phyloP scores from a whole-genome alignment of 2,113 vertebrate species.

The Apus apus region DNA sequence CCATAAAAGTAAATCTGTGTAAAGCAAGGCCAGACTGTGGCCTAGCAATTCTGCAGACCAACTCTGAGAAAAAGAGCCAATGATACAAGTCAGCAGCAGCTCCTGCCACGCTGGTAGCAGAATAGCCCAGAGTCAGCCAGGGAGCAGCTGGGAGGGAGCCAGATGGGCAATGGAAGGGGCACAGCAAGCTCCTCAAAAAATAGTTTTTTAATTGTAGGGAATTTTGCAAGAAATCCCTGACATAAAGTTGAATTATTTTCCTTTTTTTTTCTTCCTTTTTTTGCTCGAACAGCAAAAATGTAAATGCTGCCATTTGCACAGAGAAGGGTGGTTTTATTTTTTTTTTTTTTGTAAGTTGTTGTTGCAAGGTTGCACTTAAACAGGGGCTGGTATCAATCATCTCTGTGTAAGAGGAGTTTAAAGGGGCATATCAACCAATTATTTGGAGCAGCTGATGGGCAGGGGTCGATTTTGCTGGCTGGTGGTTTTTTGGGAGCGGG shows the following conservation, averaged over 20 bases:
- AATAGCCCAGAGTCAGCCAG: slow-evolving; percentile 53
- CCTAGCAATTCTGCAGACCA: not conserved
- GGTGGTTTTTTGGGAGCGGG: not conserved
- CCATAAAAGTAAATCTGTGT: not conserved
- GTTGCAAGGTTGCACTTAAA: slow-evolving; percentile 41
- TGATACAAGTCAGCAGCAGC: not conserved
- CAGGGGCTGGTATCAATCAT: slow-evolving; percentile 41
- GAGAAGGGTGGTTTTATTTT: not conserved
- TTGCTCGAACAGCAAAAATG: slow-evolving; percentile 69
- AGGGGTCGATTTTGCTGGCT: slow-evolving; percentile 49
- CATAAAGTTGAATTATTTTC: slow-evolving; percentile 72
- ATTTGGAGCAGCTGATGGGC: slow-evolving; percentile 51
- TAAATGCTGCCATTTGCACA: slow-evolving; percentile 52
- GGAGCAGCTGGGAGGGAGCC: slow-evolving; percentile 70
- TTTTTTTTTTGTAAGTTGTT: not conserved
- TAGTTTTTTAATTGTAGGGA: slow-evolving; percentile 47
- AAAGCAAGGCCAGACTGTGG: not conserved
- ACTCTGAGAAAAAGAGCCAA: not conserved
- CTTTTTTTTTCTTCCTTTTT: not conserved
- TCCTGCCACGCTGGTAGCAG: slow-evolving; percentile 27
- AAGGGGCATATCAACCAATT: slow-evolving; percentile 24
- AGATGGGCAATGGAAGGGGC: slow-evolving; percentile 72
- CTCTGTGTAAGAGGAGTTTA: slow-evolving; percentile 16
- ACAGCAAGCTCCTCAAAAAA: slow-evolving; percentile 44
- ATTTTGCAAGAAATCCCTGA: slow-evolving; percentile 54